Evolutionary conservation across 1,140 invertebrate species (phyloP), one percentile per base, ranked within the genome.

Genomic region (Solenopsis fugax): DNA sequence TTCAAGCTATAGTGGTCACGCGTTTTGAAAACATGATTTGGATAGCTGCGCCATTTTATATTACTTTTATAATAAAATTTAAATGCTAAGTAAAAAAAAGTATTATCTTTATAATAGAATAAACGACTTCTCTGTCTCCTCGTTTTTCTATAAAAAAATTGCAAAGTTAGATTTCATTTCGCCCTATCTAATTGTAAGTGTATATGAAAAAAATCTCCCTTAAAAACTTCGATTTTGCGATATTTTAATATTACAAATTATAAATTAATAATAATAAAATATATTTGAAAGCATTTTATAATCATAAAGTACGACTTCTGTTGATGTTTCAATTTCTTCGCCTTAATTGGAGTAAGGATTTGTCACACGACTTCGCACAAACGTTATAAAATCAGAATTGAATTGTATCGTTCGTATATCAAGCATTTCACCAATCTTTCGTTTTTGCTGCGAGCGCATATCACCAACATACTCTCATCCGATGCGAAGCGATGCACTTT

Each of bases 401-500:
- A 75, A 3, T 48, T 50, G 12, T 29, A 29, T 58, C 41, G 21
- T 65, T 73, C 5, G 4, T 37, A 6, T 21, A 29, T 13, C 13
- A 37, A 50, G 24, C 34, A 73, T 52, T 54, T 29, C 10, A 18
- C 5, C 12, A 29, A 12, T 37, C 52, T 58, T 60, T 37, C 16
- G 48, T 50, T 48, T 21, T 58, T 75, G 64, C 50, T 37, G 16
- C 0, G 24, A 50, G 4, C 34, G 18, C n/a, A 24, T 58, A 75
- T 62, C 71, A 24, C 18, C 69, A 62, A 41, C 29, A 24, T 29
- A 73, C 50, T 60, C 81, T 73, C 56, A n/a, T 41, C n/a, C 37
- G 4, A 81, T 45, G 37, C 13, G 45, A 76, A 50, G 45, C n/a
- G 58, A 41, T 75, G 56, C 54, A 84, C 41, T 62, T 75, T 69